Percentiles rank a stretch among this genome's conserved stretches.
These are phyloP conservation scores for Ylistrum balloti DNA, from an alignment of 1,140 invertebrate genomes.

Conservation along the genomic window DNA sequence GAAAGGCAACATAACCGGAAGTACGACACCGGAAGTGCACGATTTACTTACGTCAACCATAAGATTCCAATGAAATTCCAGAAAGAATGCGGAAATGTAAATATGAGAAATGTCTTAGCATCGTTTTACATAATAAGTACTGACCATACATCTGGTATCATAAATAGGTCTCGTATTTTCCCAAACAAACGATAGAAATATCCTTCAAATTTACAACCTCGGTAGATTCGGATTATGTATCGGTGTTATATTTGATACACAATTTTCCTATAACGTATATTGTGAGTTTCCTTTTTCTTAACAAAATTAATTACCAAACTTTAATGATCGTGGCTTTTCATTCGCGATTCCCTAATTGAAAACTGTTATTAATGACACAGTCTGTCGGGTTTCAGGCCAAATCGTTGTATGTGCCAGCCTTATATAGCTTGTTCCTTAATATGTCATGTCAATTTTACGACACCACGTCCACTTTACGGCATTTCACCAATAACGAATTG, in stretches of 20 bases:
- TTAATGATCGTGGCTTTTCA: not conserved
- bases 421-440: not conserved
- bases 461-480: not conserved
- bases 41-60: not conserved
- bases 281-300: too few relatives aligned
- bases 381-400: not conserved
- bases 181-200: too few relatives aligned
- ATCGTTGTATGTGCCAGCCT: not conserved
- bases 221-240: too few relatives aligned
- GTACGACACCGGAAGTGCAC: not conserved
- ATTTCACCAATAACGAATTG: not conserved
- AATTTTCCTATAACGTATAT: too few relatives aligned
- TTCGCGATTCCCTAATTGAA: not conserved
- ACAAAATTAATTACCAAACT: not conserved
- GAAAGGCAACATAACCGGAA: not conserved
- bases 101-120: not conserved
- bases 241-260: too few relatives aligned
- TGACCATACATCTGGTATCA: too few relatives aligned
- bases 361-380: not conserved
- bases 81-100: constrained; percentile 23
- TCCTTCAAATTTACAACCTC: too few relatives aligned
- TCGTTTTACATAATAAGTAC: not conserved
- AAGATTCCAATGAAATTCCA: constrained; percentile 33
- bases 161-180: too few relatives aligned
- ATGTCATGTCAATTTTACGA: not conserved